Evolutionary conservation across 2,113 vertebrate genomes (phyloP).

Genomic region (Nothocercus nigrocapillus): DNA sequence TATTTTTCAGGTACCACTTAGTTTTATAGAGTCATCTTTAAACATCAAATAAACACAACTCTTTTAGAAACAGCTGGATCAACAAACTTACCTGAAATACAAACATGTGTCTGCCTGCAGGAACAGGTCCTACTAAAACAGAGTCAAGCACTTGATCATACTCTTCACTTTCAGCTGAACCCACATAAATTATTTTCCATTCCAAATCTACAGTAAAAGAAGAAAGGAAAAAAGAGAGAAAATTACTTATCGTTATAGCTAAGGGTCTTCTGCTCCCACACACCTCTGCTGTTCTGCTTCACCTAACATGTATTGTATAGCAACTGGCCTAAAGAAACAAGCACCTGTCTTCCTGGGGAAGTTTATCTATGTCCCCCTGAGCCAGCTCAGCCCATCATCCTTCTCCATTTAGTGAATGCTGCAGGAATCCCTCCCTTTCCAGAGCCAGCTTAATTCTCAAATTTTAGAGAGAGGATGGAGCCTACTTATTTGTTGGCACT

Average conservation of each 20-base stretch:
- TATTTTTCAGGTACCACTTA: background rate
- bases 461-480: background rate
- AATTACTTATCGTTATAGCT: background rate
- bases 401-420: background rate
- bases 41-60: background rate
- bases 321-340: background rate
- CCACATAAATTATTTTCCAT: slow-evolving; percentile 88
- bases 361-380: background rate
- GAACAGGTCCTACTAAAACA: slow-evolving; percentile 85
- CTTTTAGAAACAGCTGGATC: background rate
- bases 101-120: slow-evolving; percentile 86
- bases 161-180: slow-evolving; percentile 86
- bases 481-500: background rate
- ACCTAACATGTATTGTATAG: background rate
- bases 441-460: background rate
- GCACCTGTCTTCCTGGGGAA: background rate
- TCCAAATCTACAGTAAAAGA: slow-evolving; percentile 80
- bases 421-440: background rate
- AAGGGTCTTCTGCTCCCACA: background rate
- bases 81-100: slow-evolving; percentile 84
- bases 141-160: slow-evolving; percentile 86
- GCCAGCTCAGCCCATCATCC: background rate
- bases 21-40: background rate
- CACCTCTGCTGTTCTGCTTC: background rate
- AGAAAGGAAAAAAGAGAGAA: background rate